These are phyloP conservation scores for Zelleria hepariella DNA, from an alignment of 2,888 invertebrate genomes.

Conservation along the genomic window DNA sequence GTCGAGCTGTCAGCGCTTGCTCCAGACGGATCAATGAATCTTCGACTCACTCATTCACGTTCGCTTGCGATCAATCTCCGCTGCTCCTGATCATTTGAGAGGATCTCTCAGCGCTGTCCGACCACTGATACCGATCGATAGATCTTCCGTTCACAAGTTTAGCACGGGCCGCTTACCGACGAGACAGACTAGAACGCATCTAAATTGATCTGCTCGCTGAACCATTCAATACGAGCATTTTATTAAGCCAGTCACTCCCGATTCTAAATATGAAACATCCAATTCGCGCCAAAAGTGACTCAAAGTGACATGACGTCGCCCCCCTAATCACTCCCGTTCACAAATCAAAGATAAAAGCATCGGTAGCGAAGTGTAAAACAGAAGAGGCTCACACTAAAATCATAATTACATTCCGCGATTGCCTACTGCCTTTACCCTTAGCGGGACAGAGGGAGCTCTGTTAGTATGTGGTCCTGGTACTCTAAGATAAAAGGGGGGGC, in stretches of 20 bases:
- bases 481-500: constrained; percentile 10
- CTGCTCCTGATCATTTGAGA: constrained; percentile 4
- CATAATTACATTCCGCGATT: background rate
- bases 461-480: constrained; percentile 1
- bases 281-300: constrained; percentile 17
- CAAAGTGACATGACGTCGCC: constrained; percentile 11
- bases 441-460: background rate
- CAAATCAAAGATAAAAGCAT: constrained; percentile 25
- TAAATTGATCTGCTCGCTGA: background rate
- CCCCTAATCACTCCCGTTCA: constrained; percentile 17
- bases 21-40: constrained; percentile 17
- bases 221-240: background rate
- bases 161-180: background rate
- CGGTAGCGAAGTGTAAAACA: constrained; percentile 4
- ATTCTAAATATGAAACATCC: constrained; percentile 14
- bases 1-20: constrained; percentile 6
- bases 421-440: background rate
- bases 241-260: constrained; percentile 4
- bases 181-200: background rate
- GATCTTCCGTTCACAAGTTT: constrained; percentile 6
- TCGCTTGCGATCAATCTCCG: constrained; percentile 13
- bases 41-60: constrained; percentile 15
- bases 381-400: background rate
- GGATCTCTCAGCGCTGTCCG: constrained; percentile 13
- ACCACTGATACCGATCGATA: constrained; percentile 10